Percentiles rank a stretch among this genome's conserved stretches.
Conservation (phyloP, 2,797 vertebrate species). For the Gallirallus australis region DNA sequence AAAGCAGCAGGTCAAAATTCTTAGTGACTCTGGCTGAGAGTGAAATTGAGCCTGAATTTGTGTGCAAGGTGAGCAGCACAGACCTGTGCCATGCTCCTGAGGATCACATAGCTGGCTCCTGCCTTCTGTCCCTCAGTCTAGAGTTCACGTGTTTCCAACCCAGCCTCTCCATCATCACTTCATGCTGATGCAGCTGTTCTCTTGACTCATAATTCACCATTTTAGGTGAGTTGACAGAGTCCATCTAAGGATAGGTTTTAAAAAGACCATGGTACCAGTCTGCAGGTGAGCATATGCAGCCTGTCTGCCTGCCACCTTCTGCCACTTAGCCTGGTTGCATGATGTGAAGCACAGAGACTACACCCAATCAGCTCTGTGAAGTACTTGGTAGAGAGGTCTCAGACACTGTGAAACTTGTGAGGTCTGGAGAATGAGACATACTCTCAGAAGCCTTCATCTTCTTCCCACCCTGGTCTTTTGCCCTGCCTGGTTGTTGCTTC, state of each 20-base stretch:
- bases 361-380: not conserved
- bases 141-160: not conserved
- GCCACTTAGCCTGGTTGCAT: not conserved
- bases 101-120: not conserved
- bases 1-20: not conserved
- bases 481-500: not conserved
- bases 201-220: not conserved
- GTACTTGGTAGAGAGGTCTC: not conserved
- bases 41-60: not conserved
- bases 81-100: not conserved
- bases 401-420: not conserved
- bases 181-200: not conserved
- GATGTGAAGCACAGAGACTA: not conserved
- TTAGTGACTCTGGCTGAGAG: not conserved
- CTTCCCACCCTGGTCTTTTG: not conserved
- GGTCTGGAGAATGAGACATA: not conserved
- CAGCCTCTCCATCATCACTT: not conserved
- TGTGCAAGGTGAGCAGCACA: not conserved
- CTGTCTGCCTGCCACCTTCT: not conserved
- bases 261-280: not conserved
- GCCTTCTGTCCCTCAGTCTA: not conserved
- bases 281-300: not conserved
- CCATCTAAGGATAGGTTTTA: not conserved
- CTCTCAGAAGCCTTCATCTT: not conserved
- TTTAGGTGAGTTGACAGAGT: not conserved